phyloP scores from a whole-genome alignment of 2,888 invertebrate species.

The Drosophila anceps region DNA sequence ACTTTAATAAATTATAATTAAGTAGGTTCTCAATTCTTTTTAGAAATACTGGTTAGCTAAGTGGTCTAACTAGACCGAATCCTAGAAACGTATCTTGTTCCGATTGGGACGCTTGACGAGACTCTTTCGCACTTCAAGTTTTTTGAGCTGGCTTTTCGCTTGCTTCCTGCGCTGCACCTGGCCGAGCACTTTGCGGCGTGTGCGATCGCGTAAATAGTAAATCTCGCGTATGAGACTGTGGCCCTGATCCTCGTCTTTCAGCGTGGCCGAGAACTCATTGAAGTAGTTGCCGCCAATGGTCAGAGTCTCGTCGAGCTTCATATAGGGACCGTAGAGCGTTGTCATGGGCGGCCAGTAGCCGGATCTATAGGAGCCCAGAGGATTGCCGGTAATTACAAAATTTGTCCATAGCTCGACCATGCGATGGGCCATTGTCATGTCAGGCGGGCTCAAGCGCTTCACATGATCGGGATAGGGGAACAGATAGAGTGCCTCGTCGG shows the following conservation, averaged over 20 bases:
- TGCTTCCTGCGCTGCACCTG: conserved; percentile 49
- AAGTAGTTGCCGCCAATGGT: conserved; percentile 83
- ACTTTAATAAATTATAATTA: neutral
- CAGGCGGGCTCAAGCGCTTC: conserved; percentile 82
- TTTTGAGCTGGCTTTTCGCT: conserved; percentile 34
- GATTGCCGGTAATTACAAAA: conserved; percentile 83
- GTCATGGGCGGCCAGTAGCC: conserved; percentile 84
- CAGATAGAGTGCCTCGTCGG: conserved; percentile 87
- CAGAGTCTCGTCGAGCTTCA: conserved; percentile 83
- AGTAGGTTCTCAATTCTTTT: conserved; percentile 3
- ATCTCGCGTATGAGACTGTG: conserved; percentile 76
- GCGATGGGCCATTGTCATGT: conserved; percentile 84
- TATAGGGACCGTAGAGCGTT: conserved; percentile 84
- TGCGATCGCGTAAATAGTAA: conserved; percentile 72
- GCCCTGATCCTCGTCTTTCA: conserved; percentile 78
- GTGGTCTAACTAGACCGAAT: neutral
- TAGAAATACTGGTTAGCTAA: conserved; percentile 20
- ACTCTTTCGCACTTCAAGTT: conserved; percentile 57
- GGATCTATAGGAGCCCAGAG: conserved; percentile 73
- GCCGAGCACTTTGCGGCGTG: conserved; percentile 37
- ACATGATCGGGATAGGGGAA: conserved; percentile 85
- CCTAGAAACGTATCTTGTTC: conserved; percentile 69
- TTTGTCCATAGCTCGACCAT: conserved; percentile 86
- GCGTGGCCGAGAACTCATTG: conserved; percentile 82
- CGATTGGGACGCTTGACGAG: conserved; percentile 72